Percentiles rank a stretch among this genome's conserved stretches.
These are phyloP conservation scores for Thinocorus orbignyianus DNA, from an alignment of 2,113 vertebrate species.

Conservation along the genomic window DNA sequence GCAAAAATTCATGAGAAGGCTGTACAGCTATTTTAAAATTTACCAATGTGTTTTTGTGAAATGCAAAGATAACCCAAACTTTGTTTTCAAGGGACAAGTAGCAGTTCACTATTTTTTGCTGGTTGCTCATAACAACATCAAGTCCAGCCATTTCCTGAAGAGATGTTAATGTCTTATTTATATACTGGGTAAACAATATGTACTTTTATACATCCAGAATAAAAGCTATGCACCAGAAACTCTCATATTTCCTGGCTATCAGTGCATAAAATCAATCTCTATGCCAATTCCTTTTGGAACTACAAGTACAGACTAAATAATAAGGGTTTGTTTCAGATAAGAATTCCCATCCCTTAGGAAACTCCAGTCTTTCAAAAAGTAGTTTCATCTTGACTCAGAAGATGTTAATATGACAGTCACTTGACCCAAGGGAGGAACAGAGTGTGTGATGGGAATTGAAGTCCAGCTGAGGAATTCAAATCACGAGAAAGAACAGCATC, in stretches of 20 bases:
- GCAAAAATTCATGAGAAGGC: neutral
- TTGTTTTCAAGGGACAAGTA: neutral
- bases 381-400: neutral
- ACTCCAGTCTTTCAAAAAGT: neutral
- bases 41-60: neutral
- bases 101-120: neutral
- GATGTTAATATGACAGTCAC: neutral
- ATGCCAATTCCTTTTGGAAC: neutral
- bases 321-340: neutral
- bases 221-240: neutral
- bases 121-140: neutral
- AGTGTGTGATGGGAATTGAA: neutral
- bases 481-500: neutral
- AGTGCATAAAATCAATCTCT: constrained; percentile 28
- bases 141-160: neutral
- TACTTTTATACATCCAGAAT: neutral
- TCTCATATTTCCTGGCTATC: neutral
- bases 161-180: constrained; percentile 43
- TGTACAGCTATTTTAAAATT: neutral
- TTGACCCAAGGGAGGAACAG: neutral
- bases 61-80: neutral
- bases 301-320: neutral
- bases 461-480: neutral
- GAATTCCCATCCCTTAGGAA: neutral
- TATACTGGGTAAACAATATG: neutral